Base-by-base conservation (phyloP, 2,797 vertebrate species). In the Lateolabrax maculatus region DNA sequence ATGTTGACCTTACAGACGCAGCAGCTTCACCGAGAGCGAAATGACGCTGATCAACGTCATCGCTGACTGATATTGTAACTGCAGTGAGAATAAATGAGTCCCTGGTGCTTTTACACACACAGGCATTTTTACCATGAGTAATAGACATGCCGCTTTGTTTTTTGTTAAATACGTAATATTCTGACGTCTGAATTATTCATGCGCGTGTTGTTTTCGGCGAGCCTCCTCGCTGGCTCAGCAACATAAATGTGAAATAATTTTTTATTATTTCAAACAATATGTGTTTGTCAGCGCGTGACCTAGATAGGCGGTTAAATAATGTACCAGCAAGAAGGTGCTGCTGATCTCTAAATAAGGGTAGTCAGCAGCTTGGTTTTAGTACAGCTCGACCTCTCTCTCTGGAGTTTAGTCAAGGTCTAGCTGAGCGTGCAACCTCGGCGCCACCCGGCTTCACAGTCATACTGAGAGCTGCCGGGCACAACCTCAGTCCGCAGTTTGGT, bases 281-380 rank as follows among this genome's bases (percentile, higher is more conserved):
- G 67, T 55, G 81, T 65, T 55, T 18, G 74, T 71, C 67, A 1
- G 46, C 4, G 16, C 9, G 25, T 86, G 87, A 80, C 89, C 89
- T 0, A 90, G 27, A 82, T 77, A 86, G 31, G 57, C 51, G 31
- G 51, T 13, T 81, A 65, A 89, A 83, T 80, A 80, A 87, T 81
- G 85, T 31, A 64, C 46, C 60, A 25, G 77, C 48, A 6, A 1
- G 53, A 65, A 56, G 71, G 52, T 48, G 60, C 55, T 44, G 71
- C 52, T 51, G 73, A 36, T 43, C 39, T 5, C 56, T 71, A 67
- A 76, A 75, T 1, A 6, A 8, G 31, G 60, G 51, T 21, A 80
- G 80, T 87, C 87, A 87, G 87, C 89, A 68, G 56, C 31, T 53
- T 10, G 34, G 31, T 44, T 61, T 56, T 62, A 53, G 66, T 74